Evolutionary conservation across 2,797 vertebrate genomes (phyloP).

Genomic region (Macrochelys suwanniensis): DNA sequence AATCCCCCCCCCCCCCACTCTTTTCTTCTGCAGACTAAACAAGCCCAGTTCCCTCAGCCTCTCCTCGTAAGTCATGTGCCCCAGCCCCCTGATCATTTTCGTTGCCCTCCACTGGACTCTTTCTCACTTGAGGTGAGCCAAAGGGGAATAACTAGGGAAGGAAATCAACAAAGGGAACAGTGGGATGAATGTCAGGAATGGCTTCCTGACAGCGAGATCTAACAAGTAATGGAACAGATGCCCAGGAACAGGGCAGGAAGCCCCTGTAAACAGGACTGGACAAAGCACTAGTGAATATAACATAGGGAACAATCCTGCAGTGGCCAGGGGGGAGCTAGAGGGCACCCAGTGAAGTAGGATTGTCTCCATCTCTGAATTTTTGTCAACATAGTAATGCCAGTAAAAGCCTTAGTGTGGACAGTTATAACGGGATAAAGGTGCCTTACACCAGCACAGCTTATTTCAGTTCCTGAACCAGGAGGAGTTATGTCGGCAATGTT

Average conservation of each 20-base stretch:
- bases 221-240: neutral
- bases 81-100: too few species aligned
- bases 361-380: neutral
- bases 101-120: too few species aligned
- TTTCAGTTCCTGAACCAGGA: neutral
- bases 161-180: neutral
- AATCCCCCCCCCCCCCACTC: too few species aligned
- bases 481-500: neutral
- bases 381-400: neutral
- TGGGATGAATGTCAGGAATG: neutral
- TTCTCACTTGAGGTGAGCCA: neutral
- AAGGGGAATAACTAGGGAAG: neutral
- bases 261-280: neutral
- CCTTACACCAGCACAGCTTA: neutral
- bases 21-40: too few species aligned
- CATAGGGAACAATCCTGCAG: neutral
- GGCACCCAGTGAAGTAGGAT: too few species aligned
- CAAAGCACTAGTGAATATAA: neutral
- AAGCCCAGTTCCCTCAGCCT: too few species aligned
- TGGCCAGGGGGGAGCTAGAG: too few species aligned
- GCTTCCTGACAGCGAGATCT: neutral
- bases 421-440: neutral
- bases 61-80: too few species aligned
- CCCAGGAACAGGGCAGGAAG: neutral
- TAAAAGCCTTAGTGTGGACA: neutral